Conservation (phyloP, 2,113 vertebrate species). For the Misgurnus mizolepis region DNA sequence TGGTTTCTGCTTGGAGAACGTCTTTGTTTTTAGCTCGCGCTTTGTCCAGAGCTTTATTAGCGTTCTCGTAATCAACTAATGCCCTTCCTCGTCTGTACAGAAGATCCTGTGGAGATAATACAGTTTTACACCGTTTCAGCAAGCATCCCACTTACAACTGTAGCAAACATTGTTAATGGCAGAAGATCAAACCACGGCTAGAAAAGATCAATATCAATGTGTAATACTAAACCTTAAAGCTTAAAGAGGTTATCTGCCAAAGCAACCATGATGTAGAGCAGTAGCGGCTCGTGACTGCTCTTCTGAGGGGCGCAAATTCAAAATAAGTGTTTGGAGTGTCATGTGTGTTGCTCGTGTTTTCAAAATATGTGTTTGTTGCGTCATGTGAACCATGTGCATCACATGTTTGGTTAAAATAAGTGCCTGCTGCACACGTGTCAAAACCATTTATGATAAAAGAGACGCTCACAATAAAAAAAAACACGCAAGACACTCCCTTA, state of each 20-base stretch:
- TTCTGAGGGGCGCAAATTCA: no score
- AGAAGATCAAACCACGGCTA: background rate
- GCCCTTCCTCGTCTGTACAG: slow-evolving; percentile 93
- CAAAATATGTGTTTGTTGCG: no score
- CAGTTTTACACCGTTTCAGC: background rate
- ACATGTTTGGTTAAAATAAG: no score
- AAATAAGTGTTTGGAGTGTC: no score
- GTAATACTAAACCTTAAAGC: background rate
- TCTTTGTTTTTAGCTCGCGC: slow-evolving; percentile 97
- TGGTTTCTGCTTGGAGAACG: slow-evolving; percentile 94
- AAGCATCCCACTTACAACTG: background rate
- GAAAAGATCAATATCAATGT: background rate
- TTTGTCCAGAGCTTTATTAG: slow-evolving; percentile 97
- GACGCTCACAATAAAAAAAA: no score
- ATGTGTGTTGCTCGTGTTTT: no score
- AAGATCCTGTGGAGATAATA: slow-evolving; percentile 80
- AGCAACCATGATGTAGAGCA: no score
- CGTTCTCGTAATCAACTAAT: slow-evolving; percentile 97
- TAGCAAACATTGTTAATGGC: background rate
- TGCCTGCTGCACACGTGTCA: no score
- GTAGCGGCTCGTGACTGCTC: no score
- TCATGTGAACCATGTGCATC: no score
- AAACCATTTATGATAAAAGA: no score
- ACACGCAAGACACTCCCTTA: no score
- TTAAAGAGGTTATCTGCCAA: background rate